Percentiles rank a stretch among this genome's conserved stretches.
phyloP scores from a whole-genome alignment of 1,140 invertebrate genomes.

The Brachionus calyciflorus region DNA sequence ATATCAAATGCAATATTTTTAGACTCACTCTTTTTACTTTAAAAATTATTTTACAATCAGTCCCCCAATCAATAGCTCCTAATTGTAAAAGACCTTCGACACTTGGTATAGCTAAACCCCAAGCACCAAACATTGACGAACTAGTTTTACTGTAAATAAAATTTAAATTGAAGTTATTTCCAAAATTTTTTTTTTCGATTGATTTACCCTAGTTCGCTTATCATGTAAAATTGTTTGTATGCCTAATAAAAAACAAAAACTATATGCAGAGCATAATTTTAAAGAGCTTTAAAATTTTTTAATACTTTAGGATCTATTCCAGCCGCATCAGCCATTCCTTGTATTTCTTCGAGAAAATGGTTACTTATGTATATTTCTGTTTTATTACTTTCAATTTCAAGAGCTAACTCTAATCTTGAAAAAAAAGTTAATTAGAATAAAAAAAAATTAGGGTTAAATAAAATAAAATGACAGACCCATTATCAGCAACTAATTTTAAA shows the following conservation, averaged over 20 bases:
- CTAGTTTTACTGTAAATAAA: slow-evolving; percentile 50
- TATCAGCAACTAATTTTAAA: slow-evolving; percentile 51
- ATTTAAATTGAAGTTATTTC: neutral
- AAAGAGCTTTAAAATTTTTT: neutral
- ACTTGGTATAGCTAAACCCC: slow-evolving; percentile 49
- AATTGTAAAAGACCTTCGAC: slow-evolving; percentile 49
- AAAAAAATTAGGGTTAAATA: no score
- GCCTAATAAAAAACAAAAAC: slow-evolving; percentile 48
- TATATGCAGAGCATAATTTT: neutral
- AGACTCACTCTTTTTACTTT: no score
- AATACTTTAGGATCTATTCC: slow-evolving; percentile 51
- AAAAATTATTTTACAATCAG: no score
- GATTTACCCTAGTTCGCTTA: slow-evolving; percentile 51
- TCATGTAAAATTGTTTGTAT: slow-evolving; percentile 51
- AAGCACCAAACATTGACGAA: slow-evolving; percentile 54
- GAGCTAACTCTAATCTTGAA: slow-evolving; percentile 51
- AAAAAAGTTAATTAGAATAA: no score
- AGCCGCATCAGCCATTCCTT: slow-evolving; percentile 52
- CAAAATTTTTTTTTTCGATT: neutral
- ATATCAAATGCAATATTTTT: no score
- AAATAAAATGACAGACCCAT: no score
- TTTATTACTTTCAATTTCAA: slow-evolving; percentile 51
- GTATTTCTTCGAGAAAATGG: slow-evolving; percentile 51
- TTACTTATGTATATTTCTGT: slow-evolving; percentile 49
- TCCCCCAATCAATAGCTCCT: slow-evolving; percentile 52